These are phyloP conservation scores for Glaucomys volans DNA, from an alignment of 2,113 vertebrate species.

Conservation along the genomic window DNA sequence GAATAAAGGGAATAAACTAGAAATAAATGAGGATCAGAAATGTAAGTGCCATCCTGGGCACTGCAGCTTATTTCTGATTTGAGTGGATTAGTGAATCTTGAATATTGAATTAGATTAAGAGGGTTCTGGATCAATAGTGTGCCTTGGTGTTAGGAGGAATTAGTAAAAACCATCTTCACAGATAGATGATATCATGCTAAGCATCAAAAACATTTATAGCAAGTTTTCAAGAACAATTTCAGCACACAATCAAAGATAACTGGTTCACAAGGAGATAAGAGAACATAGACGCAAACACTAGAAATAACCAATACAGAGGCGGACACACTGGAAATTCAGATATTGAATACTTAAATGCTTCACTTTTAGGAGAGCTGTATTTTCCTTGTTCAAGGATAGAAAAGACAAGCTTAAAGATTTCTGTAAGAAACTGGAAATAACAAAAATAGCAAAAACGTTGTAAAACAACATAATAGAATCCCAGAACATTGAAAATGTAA, in stretches of 20 bases:
- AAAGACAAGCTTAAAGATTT: not conserved
- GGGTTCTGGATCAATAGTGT: not conserved
- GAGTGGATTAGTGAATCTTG: not conserved
- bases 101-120: not conserved
- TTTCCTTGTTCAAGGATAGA: not conserved
- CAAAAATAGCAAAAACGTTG: not conserved
- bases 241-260: not conserved
- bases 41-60: not conserved
- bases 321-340: not conserved
- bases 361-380: not conserved
- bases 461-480: not conserved
- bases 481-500: not conserved
- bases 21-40: not conserved
- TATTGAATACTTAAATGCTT: not conserved
- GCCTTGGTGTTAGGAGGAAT: not conserved
- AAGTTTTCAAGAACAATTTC: not conserved
- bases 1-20: not conserved
- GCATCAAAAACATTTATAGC: not conserved
- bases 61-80: not conserved
- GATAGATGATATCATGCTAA: not conserved
- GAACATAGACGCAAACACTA: not conserved
- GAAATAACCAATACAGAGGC: not conserved
- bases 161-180: not conserved
- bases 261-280: not conserved
- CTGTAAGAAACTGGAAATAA: not conserved